phyloP scores from a whole-genome alignment of 2,797 vertebrate species.

The Lophius americanus region DNA sequence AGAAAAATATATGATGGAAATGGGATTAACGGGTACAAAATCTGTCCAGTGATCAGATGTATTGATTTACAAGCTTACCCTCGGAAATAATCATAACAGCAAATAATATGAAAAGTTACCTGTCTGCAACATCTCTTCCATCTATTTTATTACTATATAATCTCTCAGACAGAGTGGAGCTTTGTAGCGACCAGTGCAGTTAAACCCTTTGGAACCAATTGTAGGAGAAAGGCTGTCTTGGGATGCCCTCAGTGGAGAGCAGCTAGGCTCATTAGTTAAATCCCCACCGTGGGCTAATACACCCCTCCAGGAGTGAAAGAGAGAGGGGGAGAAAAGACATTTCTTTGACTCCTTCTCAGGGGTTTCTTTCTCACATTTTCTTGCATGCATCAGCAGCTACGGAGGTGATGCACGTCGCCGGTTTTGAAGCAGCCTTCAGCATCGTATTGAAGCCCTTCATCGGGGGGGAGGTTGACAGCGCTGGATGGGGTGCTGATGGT shows the following conservation, averaged over 20 bases:
- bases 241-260: constrained; percentile 83
- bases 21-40: constrained; percentile 1
- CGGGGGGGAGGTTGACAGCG: constrained; percentile 15
- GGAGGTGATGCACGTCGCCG: constrained; percentile 68
- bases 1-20: not conserved
- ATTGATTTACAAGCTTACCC: constrained; percentile 31
- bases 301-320: constrained; percentile 77
- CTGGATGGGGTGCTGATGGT: constrained; percentile 42
- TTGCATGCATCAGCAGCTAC: constrained; percentile 84
- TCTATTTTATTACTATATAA: constrained; percentile 83
- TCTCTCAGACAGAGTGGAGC: constrained; percentile 80
- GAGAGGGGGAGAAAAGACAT: constrained; percentile 77
- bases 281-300: constrained; percentile 85
- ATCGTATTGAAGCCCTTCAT: constrained; percentile 48
- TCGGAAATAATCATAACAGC: constrained; percentile 59
- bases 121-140: constrained; percentile 67
- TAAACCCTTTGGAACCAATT: constrained; percentile 90
- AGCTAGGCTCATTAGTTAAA: constrained; percentile 88
- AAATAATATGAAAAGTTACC: constrained; percentile 69
- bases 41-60: constrained; percentile 11
- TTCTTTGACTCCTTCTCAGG: constrained; percentile 80
- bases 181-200: constrained; percentile 76
- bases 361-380: constrained; percentile 80
- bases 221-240: constrained; percentile 85
- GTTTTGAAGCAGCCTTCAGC: constrained; percentile 66